These are phyloP conservation scores for Phymatocera aterrima DNA, from an alignment of 2,888 invertebrate genomes.

Conservation along the genomic window DNA sequence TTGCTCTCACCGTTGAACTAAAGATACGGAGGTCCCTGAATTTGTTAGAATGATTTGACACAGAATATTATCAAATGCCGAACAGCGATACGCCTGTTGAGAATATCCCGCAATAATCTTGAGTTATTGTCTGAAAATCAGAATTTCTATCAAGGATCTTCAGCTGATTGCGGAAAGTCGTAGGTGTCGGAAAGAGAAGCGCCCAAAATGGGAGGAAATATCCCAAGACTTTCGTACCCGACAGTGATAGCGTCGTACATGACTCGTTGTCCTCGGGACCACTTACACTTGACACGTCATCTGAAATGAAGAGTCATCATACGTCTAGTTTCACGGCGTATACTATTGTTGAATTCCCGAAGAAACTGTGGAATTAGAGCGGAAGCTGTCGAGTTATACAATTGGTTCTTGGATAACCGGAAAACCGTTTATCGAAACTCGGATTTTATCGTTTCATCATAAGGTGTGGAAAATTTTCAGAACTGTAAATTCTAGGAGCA, in stretches of 20 bases:
- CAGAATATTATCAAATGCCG: background rate
- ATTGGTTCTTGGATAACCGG: background rate
- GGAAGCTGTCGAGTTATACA: background rate
- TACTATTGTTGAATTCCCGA: background rate
- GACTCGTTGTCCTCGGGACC: constrained; percentile 10
- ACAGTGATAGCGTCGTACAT: background rate
- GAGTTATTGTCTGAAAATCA: background rate
- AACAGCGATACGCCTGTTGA: background rate
- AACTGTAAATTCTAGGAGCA: background rate
- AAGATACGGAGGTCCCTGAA: background rate
- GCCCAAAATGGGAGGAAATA: background rate
- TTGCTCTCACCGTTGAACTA: constrained; percentile 10
- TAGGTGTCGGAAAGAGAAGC: background rate
- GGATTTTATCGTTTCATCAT: background rate
- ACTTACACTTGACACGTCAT: constrained; percentile 15
- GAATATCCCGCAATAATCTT: background rate
- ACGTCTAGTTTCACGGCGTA: background rate
- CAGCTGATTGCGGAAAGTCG: background rate
- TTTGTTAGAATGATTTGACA: background rate
- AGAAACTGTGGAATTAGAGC: constrained; percentile 14
- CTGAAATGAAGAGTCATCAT: background rate
- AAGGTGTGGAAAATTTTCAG: background rate
- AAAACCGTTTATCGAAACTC: background rate
- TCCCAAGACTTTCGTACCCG: background rate
- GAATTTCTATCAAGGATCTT: background rate